These are phyloP conservation scores for Solenopsis fugax DNA, from an alignment of 1,140 invertebrate species.

Conservation along the genomic window DNA sequence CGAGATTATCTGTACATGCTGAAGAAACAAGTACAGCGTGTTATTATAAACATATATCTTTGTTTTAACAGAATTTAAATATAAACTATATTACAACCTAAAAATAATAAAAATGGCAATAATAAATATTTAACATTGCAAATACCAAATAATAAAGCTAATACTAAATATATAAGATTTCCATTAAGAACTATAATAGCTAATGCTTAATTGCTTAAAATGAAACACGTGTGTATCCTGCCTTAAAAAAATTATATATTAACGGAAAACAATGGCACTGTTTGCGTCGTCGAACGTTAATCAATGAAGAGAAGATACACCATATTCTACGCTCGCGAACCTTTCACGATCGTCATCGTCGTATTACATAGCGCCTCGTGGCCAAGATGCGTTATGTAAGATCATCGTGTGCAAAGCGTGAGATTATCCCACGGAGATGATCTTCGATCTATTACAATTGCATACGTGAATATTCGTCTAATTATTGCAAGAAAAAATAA, in stretches of 20 bases:
- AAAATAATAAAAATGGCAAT: background rate
- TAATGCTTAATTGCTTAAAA: background rate
- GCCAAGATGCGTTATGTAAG: slow-evolving; percentile 78
- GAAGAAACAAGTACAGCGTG: background rate
- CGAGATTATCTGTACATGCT: background rate
- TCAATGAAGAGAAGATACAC: slow-evolving; percentile 70
- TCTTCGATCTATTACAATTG: slow-evolving; percentile 43
- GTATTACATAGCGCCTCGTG: slow-evolving; percentile 63
- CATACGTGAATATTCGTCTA: slow-evolving; percentile 31
- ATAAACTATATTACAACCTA: background rate
- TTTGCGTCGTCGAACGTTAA: slow-evolving; percentile 1
- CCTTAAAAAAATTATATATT: background rate
- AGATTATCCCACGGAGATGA: slow-evolving; percentile 79
- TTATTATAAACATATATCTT: background rate
- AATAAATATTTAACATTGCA: background rate
- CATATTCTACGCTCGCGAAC: slow-evolving; percentile 72
- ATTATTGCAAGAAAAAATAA: background rate
- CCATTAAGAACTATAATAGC: background rate
- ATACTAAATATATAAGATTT: background rate
- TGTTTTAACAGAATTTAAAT: background rate
- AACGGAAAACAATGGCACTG: background rate
- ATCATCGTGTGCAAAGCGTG: slow-evolving; percentile 78
- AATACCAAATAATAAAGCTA: background rate
- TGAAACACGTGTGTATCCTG: background rate
- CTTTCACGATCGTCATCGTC: slow-evolving; percentile 80